Evolutionary conservation across 1,140 invertebrate genomes (phyloP).

Genomic region (Ceratosolen solmsi): DNA sequence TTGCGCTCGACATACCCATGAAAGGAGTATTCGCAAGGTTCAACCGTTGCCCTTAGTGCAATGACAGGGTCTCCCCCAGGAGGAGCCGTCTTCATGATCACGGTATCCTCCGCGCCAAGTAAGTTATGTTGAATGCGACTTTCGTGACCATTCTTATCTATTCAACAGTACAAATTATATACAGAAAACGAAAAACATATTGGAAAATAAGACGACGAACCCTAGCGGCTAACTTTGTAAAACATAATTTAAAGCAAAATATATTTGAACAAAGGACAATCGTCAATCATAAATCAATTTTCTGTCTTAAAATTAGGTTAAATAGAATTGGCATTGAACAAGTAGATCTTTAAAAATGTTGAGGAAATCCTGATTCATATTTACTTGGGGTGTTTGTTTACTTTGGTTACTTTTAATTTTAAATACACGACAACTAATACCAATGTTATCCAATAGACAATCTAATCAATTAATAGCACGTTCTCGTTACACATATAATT

Average conservation of each 20-base stretch:
- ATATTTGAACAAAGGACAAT: constrained; percentile 13
- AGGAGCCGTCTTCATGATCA: constrained; percentile 80
- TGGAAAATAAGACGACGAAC: constrained; percentile 2
- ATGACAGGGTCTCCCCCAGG: constrained; percentile 79
- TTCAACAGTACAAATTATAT: constrained; percentile 11
- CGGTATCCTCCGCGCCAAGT: constrained; percentile 78
- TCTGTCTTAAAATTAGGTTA: not conserved
- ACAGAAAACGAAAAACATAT: constrained; percentile 43
- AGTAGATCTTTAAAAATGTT: no score
- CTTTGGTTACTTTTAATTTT: no score
- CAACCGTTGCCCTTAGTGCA: constrained; percentile 77
- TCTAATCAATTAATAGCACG: no score
- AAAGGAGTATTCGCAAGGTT: constrained; percentile 79
- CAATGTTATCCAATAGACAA: no score
- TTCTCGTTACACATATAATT: no score
- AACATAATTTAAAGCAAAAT: not conserved
- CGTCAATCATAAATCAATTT: not conserved
- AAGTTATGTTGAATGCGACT: constrained; percentile 68
- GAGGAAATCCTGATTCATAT: no score
- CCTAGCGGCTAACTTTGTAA: not conserved
- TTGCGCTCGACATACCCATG: constrained; percentile 76
- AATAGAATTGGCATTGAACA: not conserved
- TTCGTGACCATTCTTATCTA: constrained; percentile 50
- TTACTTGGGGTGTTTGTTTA: no score
- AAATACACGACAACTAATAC: no score